These are phyloP conservation scores for Cyclopterus lumpus DNA, from an alignment of 2,797 vertebrate genomes.

Conservation along the genomic window DNA sequence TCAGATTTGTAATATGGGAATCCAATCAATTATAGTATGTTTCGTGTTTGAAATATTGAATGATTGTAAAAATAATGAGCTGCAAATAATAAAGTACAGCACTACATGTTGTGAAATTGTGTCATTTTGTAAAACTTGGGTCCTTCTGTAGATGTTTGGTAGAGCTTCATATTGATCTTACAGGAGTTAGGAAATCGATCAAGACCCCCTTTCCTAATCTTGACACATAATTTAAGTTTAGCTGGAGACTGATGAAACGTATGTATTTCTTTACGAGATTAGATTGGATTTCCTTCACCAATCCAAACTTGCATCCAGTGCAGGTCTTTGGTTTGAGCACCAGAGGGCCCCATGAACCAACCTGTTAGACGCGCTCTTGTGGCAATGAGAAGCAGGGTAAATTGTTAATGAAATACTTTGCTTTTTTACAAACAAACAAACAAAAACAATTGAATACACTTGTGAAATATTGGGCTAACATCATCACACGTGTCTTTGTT, in stretches of 20 bases:
- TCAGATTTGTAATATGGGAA: conserved; percentile 63
- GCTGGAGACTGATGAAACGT: neutral
- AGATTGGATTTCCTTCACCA: neutral
- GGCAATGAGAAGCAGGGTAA: accelerated
- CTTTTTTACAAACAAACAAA: neutral
- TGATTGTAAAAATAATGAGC: conserved; percentile 73
- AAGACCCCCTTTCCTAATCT: neutral
- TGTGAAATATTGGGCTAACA: neutral
- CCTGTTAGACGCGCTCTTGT: neutral
- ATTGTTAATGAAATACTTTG: neutral
- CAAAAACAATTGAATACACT: neutral
- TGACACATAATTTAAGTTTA: neutral
- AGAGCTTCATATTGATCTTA: neutral
- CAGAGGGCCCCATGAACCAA: conserved; percentile 55
- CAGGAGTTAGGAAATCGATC: neutral
- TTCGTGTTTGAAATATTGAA: conserved; percentile 81
- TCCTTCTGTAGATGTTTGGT: neutral
- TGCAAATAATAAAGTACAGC: conserved; percentile 51
- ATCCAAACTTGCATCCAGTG: neutral
- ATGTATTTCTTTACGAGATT: neutral
- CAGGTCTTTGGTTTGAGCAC: conserved; percentile 5
- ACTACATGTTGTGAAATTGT: conserved; percentile 13
- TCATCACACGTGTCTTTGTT: neutral
- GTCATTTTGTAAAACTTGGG: conserved; percentile 3
- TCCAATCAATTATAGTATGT: conserved; percentile 62